These are phyloP conservation scores for Anguilla japonica DNA, from an alignment of 2,113 vertebrate genomes.

Conservation along the genomic window DNA sequence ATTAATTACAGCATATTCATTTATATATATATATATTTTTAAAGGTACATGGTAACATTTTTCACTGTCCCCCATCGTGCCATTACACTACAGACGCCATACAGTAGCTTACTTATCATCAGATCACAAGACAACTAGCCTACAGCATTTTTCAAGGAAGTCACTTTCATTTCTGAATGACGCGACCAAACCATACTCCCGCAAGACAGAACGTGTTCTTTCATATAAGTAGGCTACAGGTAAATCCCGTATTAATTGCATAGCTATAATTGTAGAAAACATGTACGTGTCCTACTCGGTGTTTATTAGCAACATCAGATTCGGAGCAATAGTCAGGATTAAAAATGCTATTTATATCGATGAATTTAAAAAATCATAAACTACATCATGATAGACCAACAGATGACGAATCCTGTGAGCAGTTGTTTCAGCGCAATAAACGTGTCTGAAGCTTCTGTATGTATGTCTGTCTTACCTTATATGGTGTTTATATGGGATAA, in stretches of 20 bases:
- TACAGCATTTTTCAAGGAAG: not conserved
- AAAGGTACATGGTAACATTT: not conserved
- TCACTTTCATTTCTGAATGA: not conserved
- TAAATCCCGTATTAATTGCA: not conserved
- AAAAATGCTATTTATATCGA: conserved; percentile 45
- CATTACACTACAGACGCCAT: not conserved
- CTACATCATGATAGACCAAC: not conserved
- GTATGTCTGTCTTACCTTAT: conserved; percentile 10
- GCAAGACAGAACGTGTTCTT: not conserved
- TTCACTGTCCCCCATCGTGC: not conserved
- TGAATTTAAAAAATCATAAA: conserved; percentile 42
- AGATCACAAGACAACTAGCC: not conserved
- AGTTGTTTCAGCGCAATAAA: not conserved
- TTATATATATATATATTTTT: not conserved
- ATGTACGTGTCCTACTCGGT: not conserved
- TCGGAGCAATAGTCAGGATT: not conserved
- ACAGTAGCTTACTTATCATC: not conserved
- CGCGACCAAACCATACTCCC: not conserved
- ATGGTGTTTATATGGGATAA: not conserved
- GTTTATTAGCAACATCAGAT: conserved; percentile 1
- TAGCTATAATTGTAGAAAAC: not conserved
- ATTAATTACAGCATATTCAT: not conserved
- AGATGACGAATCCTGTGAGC: not conserved
- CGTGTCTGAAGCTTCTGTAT: not conserved
- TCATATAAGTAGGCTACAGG: not conserved